Evolutionary conservation across 2,113 vertebrate genomes (phyloP).

Genomic region (Corydoras maculifer): DNA sequence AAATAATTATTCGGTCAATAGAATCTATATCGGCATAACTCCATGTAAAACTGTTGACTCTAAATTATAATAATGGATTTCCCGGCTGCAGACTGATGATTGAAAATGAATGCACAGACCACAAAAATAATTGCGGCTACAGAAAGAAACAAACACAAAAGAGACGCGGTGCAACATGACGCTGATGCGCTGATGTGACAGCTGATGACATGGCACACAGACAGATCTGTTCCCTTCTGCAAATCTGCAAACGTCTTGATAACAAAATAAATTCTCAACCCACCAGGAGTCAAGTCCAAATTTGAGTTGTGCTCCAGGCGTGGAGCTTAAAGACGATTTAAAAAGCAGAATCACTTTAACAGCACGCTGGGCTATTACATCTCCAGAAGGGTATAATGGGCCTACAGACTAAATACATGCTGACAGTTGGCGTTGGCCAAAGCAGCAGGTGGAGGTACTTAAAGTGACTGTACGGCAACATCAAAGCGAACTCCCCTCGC

Average conservation of each 20-base stretch:
- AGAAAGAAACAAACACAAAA: slow-evolving; percentile 4
- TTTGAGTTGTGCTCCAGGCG: not conserved
- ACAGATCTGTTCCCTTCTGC: not conserved
- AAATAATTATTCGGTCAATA: too few species aligned
- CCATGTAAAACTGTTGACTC: not conserved
- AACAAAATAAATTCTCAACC: not conserved
- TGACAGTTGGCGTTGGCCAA: slow-evolving; percentile 3
- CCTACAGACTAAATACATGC: not conserved
- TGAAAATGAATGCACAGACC: not conserved
- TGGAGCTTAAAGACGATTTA: not conserved
- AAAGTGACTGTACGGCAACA: not conserved
- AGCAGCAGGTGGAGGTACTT: slow-evolving; percentile 19
- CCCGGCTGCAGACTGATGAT: slow-evolving; percentile 20
- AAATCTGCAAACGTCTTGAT: not conserved
- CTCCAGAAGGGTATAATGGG: slow-evolving; percentile 21
- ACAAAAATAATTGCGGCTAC: not conserved
- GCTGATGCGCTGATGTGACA: not conserved
- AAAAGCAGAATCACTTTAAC: not conserved
- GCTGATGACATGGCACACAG: slow-evolving; percentile 2
- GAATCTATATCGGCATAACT: too few species aligned
- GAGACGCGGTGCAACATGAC: not conserved
- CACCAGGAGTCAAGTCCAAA: not conserved
- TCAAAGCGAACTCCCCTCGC: slow-evolving; percentile 10
- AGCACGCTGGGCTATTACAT: slow-evolving; percentile 6
- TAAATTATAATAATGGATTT: slow-evolving; percentile 27